phyloP scores from a whole-genome alignment of 2,888 invertebrate genomes.

The Mesoligia furuncula region DNA sequence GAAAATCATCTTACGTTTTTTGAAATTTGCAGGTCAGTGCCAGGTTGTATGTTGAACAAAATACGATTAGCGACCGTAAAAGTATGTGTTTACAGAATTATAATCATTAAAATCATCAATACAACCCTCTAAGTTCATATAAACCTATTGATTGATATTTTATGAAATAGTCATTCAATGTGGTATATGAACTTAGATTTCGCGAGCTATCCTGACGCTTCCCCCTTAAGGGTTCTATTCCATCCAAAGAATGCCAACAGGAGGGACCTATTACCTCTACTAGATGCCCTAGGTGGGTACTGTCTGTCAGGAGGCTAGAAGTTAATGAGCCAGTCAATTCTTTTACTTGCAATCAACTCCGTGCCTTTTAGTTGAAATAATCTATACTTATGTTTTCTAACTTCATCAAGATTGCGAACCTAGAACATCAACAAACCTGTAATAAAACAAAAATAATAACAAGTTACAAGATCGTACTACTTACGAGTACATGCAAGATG shows the following conservation, averaged over 20 bases:
- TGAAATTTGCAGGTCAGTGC: too few relatives aligned
- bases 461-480: constrained; percentile 46
- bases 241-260: background rate
- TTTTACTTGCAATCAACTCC: background rate
- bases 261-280: background rate
- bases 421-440: constrained; percentile 6
- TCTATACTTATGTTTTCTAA: background rate
- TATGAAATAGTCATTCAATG: too few relatives aligned
- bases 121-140: too few relatives aligned
- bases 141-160: too few relatives aligned
- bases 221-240: background rate
- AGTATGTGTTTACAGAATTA: too few relatives aligned
- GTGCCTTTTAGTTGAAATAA: background rate
- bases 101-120: too few relatives aligned
- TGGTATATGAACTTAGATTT: too few relatives aligned
- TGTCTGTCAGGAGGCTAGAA: background rate
- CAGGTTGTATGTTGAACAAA: too few relatives aligned
- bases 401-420: constrained; percentile 4
- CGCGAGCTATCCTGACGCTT: too few relatives aligned
- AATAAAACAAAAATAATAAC: constrained; percentile 34
- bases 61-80: too few relatives aligned
- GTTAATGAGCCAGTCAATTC: background rate
- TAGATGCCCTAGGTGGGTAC: background rate
- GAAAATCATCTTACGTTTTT: too few relatives aligned
- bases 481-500: constrained; percentile 64